These are phyloP conservation scores for Leptatherina wallacei DNA, from an alignment of 2,797 vertebrate species.

Conservation along the genomic window DNA sequence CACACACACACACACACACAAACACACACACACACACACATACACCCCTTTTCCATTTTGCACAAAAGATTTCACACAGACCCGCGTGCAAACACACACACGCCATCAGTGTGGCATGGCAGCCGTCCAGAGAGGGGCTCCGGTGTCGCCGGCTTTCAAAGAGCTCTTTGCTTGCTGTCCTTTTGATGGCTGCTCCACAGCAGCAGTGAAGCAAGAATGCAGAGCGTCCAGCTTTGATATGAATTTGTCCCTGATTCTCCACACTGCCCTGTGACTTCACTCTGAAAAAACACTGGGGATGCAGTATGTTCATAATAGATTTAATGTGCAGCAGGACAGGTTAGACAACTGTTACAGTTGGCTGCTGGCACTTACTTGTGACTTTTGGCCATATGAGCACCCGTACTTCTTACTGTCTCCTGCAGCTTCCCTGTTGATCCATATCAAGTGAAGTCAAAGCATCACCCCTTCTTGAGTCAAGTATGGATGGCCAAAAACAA, in stretches of 20 bases:
- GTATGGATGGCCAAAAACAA: background rate
- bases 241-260: conserved; percentile 68
- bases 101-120: conserved; percentile 63
- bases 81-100: conserved; percentile 40
- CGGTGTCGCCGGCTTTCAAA: conserved; percentile 73
- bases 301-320: background rate
- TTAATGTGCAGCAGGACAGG: conserved; percentile 16
- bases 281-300: background rate
- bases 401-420: background rate
- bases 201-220: conserved; percentile 66
- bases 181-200: conserved; percentile 69
- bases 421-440: background rate
- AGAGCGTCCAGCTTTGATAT: conserved; percentile 67
- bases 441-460: background rate
- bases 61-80: conserved; percentile 70
- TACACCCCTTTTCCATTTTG: conserved; percentile 53
- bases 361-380: background rate
- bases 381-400: background rate
- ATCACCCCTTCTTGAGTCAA: background rate
- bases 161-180: conserved; percentile 69
- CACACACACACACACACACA: background rate
- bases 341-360: conserved; percentile 1
- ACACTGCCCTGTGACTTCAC: conserved; percentile 21
- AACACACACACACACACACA: background rate
- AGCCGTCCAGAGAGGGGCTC: conserved; percentile 73